Base-by-base conservation (phyloP, 92 coral and sea anemone genomes). In the Actinostola sp. region DNA sequence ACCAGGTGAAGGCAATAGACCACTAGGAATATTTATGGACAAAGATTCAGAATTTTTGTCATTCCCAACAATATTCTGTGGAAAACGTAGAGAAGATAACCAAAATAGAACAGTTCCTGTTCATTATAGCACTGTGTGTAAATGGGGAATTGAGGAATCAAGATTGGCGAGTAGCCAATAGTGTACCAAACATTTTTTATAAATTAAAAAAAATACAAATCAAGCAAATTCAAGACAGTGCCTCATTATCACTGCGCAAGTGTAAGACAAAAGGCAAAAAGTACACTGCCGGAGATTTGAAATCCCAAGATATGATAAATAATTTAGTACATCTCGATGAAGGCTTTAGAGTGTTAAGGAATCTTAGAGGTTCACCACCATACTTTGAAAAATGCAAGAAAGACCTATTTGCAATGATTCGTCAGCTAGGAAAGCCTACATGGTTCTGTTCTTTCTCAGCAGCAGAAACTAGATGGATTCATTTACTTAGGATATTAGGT, bases 1-100 rank as follows among this genome's bases (percentile, higher is more conserved):
- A 33, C 97, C 97, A 68, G 92, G 92, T 7, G 87, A 86, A 39
- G 89, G 89, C 15, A 90, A 86, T 30, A 82, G 48, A 79, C 97
- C 92, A 14, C 21, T 86, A 16, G 89, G 92, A 12, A 26, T 86
- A 14, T 86, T 90, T 62, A 70, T 77, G 58, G 85, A 81, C 41
- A 76, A 71, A 56, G 73, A 85, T 76, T 85, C 90, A n/a, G 93
- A 89, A 67, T 85, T 59, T 79, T 28, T 85, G 17, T 79, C 86
- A 59, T 73, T 85, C 57, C 92, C 88, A 21, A 77, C 89, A 26
- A 83, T 88, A 3, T 88, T 59, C 30, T 88, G 93, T 74, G 93
- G 93, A 26, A 21, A 88, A 34, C 80, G 73, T 0, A 70, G 87
- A 58, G 8, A 46, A 15, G 84, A 84, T 7, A 84, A 88, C 36